Evolutionary conservation across 2,797 vertebrate genomes (phyloP).

Genomic region (Botia kubotai): DNA sequence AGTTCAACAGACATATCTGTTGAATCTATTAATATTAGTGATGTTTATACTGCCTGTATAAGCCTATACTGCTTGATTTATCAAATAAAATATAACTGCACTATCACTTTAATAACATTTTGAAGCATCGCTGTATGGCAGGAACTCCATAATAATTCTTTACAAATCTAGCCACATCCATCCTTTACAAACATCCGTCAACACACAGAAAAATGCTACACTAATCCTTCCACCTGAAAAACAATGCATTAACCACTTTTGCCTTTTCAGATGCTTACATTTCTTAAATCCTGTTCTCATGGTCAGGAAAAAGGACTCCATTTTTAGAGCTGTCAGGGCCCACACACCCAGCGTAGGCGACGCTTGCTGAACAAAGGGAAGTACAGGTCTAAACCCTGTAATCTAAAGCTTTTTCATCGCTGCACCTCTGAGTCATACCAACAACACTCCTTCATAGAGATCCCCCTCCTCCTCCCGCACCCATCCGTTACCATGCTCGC

Average conservation of each 20-base stretch:
- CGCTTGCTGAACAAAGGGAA: slow-evolving; percentile 47
- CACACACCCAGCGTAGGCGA: slow-evolving; percentile 53
- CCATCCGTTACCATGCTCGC: background rate
- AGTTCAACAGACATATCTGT: too few species aligned
- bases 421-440: slow-evolving; percentile 56
- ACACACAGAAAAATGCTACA: background rate
- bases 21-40: too few species aligned
- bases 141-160: background rate
- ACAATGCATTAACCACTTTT: background rate
- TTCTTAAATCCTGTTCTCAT: background rate
- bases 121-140: background rate
- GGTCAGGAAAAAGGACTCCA: slow-evolving; percentile 39
- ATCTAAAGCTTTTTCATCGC: slow-evolving; percentile 54
- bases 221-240: background rate
- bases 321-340: slow-evolving; percentile 53
- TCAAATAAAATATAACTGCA: background rate
- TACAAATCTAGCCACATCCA: background rate
- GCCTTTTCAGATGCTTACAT: background rate
- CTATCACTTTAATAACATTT: background rate
- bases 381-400: slow-evolving; percentile 57
- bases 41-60: too few species aligned
- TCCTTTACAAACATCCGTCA: background rate
- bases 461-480: background rate
- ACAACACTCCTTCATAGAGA: background rate
- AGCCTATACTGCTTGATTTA: too few species aligned